Evolutionary conservation across 1,140 invertebrate species (phyloP), one percentile per base, ranked within the genome.

Genomic region (Papilio glaucus): DNA sequence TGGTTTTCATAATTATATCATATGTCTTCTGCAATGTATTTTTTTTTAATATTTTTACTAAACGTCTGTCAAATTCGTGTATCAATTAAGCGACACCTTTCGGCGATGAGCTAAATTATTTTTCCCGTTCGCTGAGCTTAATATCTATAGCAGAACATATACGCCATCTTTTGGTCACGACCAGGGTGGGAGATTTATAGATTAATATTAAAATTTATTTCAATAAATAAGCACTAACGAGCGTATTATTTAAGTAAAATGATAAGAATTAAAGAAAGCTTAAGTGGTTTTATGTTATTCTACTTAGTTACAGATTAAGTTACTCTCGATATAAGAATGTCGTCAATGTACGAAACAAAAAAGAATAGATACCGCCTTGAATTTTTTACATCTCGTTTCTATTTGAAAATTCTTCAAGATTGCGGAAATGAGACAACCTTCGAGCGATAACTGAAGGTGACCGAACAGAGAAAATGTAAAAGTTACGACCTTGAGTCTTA

Each of bases 371-470:
- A n/a, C n/a, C 45, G 45, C 45, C 18, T 49, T 49, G 45, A 24
- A 49, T 49, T 10, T 49, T 49, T 60, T 60, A 12, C 12, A 24
- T 60, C 21, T 21, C 45, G 18, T 49, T n/a, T 49, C 18, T 60
- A 60, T 60, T 29, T 21, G n/a, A 33, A 60, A 60, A 29, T 60
- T 60, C 2, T 29, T 26, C 21, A 60, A 60, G 26, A 60, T 29
- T 60, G 13, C 57, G 57, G 57, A 60, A 60, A 29, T 29, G 13
- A 29, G 24, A 21, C 5, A 60, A 60, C 24, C 57, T 60, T 60
- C 24, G 29, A 15, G 57, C 57, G 21, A 60, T 29, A 3, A 24
- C 6, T 60, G 57, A 26, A 60, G 53, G 57, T 60, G 57, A 9
- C 1, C 0, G 26, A 8, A 29, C 24, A 60, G 57, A 60, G 57